Base-by-base conservation (phyloP, 92 coral and sea anemone species). In the Porites cylindrica region DNA sequence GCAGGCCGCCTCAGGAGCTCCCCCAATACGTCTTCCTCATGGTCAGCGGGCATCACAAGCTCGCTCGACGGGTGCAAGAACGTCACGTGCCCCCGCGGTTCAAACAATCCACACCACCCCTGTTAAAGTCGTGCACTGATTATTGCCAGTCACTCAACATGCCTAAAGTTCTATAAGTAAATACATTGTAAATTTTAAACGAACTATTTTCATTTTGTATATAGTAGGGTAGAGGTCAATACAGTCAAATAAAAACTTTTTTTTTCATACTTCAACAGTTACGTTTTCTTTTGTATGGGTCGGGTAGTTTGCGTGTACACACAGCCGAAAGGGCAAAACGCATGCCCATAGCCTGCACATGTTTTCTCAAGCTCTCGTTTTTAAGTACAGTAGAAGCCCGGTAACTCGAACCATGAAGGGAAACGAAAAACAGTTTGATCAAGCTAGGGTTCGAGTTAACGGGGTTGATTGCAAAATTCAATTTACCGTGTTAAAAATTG, bases 41-140 rank as follows among this genome's bases (percentile, higher is more conserved):
- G 84, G 86, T 38, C 96, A 97, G 84, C 95, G 90, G 9, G 60
- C 90, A 51, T 82, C 95, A 13, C 76, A 86, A 68, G 20, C 88
- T 17, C 76, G 94, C 70, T 70, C 90, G 59, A 66, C 87, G 43
- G 85, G 72, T 76, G 89, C 95, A n/a, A 90, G 91, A 64, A 82
- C 89, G 29, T 82, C 94, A 29, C 94, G 96, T 63, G 75, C 89
- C 66, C 82, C 96, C 6, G 86, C 94, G 0, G 95, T 95, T 58
- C 94, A 94, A 79, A 93, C 98, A 3, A 91, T 92, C 26, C 98
- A 97, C 86, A 88, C 97, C 51, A 94, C 97, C 52, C 99, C 99
- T 50, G 94, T 97, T 17, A 97, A 97, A 92, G 99, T 97, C 18
- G 99, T 97, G 8, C 98, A 97, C 75, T 97, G 82, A 91, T 9